Percentiles rank a stretch among this genome's conserved stretches.
Conservation (phyloP, 2,888 invertebrate species). For the Parnassius smintheus region DNA sequence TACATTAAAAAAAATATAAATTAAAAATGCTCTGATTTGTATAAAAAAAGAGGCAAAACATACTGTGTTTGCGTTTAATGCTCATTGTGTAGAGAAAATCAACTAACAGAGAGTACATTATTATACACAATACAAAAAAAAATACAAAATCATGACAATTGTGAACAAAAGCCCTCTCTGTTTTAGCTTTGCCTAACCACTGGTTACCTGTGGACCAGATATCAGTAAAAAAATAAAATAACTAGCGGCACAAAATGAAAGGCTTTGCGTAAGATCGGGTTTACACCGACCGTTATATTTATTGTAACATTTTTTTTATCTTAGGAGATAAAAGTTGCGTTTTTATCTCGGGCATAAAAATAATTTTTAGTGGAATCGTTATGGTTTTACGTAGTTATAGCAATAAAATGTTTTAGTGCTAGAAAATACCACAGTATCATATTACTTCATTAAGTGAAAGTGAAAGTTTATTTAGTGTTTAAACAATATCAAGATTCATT, state of each 20-base stretch:
- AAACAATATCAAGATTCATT: no score
- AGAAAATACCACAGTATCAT: not conserved
- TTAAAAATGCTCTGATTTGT: constrained; percentile 17
- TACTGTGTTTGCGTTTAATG: not conserved
- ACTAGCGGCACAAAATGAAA: constrained; percentile 56
- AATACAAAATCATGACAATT: not conserved
- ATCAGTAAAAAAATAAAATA: constrained; percentile 52
- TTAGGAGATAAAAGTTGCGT: constrained; percentile 24
- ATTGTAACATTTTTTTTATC: constrained; percentile 32
- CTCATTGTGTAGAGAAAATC: constrained; percentile 1
- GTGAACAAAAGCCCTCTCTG: constrained; percentile 37
- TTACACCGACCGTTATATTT: constrained; percentile 40
- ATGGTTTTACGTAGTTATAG: constrained; percentile 6
- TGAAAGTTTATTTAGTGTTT: no score
- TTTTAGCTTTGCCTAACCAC: constrained; percentile 23
- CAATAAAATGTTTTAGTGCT: constrained; percentile 1
- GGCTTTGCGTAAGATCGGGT: constrained; percentile 43
- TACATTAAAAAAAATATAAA: constrained; percentile 2
- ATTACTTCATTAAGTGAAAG: no score
- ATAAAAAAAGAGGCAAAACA: constrained; percentile 7
- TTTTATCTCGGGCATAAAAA: constrained; percentile 23
- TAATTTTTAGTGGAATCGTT: constrained; percentile 16
- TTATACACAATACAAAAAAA: constrained; percentile 8
- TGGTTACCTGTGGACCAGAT: constrained; percentile 38
- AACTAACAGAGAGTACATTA: constrained; percentile 1